Conservation (phyloP, 2,797 vertebrate species). For the Centropyge bicolor region DNA sequence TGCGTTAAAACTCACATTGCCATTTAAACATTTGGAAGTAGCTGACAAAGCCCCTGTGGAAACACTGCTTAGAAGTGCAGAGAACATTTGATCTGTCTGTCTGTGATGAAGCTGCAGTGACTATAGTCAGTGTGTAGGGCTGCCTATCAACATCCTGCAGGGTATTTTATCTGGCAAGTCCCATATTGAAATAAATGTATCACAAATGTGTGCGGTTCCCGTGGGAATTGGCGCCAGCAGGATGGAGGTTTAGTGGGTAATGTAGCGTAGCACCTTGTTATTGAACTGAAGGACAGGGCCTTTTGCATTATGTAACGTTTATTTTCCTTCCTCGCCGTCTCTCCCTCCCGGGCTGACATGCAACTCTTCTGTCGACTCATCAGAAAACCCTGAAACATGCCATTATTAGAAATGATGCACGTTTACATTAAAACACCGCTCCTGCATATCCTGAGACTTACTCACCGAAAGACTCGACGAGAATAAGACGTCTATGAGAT, state of each 20-base stretch:
- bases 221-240: constrained; percentile 75
- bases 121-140: constrained; percentile 26
- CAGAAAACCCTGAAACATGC: constrained; percentile 22
- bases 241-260: constrained; percentile 83
- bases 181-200: constrained; percentile 84
- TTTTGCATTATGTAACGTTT: constrained; percentile 84
- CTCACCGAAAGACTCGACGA: neutral
- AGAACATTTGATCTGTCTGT: constrained; percentile 28
- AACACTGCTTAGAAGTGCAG: constrained; percentile 20
- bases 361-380: constrained; percentile 59
- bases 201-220: constrained; percentile 82
- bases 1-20: constrained; percentile 16
- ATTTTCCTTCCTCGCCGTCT: constrained; percentile 54
- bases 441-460: constrained; percentile 13
- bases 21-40: constrained; percentile 34
- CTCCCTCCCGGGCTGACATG: constrained; percentile 28
- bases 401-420: constrained; percentile 24
- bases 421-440: constrained; percentile 12
- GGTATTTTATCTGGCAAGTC: constrained; percentile 73
- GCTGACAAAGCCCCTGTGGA: constrained; percentile 25
- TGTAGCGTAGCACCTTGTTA: constrained; percentile 86
- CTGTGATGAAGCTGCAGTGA: constrained; percentile 46
- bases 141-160: constrained; percentile 69
- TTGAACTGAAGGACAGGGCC: constrained; percentile 82
- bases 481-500: neutral